phyloP scores from a whole-genome alignment of 1,140 invertebrate genomes.

The Bombus affinis region DNA sequence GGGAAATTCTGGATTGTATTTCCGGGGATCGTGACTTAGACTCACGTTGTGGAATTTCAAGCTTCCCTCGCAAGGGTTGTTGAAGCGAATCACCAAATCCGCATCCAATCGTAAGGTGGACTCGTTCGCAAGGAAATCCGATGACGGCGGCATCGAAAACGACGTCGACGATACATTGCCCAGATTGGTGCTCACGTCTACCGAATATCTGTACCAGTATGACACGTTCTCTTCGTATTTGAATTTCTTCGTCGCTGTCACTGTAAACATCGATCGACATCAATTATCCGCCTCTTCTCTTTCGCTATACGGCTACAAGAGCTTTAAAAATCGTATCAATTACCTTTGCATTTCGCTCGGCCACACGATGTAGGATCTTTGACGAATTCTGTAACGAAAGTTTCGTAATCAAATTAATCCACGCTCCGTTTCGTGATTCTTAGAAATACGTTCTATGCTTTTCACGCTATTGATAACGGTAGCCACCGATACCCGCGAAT shows the following conservation, averaged over 20 bases:
- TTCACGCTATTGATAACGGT: slow-evolving; percentile 11
- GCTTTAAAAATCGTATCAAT: slow-evolving; percentile 15
- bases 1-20: slow-evolving; percentile 72
- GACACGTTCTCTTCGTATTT: slow-evolving; percentile 77
- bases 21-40: slow-evolving; percentile 71
- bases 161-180: slow-evolving; percentile 32
- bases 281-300: background rate
- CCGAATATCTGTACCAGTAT: slow-evolving; percentile 79
- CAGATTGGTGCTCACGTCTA: slow-evolving; percentile 79
- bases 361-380: slow-evolving; percentile 74
- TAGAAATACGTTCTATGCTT: background rate
- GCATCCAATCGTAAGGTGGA: slow-evolving; percentile 79
- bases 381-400: slow-evolving; percentile 69
- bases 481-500: background rate
- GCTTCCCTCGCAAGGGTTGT: slow-evolving; percentile 79
- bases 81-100: slow-evolving; percentile 75
- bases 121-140: slow-evolving; percentile 58
- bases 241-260: slow-evolving; percentile 76
- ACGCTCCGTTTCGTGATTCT: background rate
- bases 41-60: slow-evolving; percentile 74
- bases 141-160: background rate
- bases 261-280: slow-evolving; percentile 45
- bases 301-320: background rate
- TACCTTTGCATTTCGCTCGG: slow-evolving; percentile 77
- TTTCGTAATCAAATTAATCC: background rate